These are phyloP conservation scores for Tauraco erythrolophus DNA, from an alignment of 2,113 vertebrate species.

Conservation along the genomic window DNA sequence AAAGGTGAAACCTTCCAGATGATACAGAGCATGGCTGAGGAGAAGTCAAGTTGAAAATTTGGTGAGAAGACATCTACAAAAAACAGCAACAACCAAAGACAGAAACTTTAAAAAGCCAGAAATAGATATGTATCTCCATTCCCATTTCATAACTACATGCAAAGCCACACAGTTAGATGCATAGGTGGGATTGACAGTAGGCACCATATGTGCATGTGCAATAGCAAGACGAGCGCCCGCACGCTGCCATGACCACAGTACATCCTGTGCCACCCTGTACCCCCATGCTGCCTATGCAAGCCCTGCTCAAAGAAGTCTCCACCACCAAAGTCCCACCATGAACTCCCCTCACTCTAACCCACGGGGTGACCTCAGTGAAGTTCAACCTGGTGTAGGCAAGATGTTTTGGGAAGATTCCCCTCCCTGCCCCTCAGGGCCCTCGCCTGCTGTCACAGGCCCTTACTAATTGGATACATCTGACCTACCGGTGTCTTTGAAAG, in stretches of 20 bases:
- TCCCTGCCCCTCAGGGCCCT: slow-evolving; percentile 1
- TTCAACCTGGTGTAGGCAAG: not conserved
- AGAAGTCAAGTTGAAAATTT: not conserved
- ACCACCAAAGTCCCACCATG: not conserved
- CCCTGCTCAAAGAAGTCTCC: not conserved
- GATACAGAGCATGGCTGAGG: not conserved
- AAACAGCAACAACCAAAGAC: not conserved
- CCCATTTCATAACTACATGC: fast-evolving
- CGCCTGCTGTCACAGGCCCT: not conserved
- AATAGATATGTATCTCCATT: not conserved
- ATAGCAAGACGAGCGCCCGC: fast-evolving
- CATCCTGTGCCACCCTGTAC: fast-evolving
- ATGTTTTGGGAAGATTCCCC: slow-evolving; percentile 12
- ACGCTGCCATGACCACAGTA: fast-evolving
- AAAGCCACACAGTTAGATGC: fast-evolving
- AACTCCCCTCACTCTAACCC: not conserved
- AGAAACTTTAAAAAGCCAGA: not conserved
- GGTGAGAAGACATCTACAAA: not conserved
- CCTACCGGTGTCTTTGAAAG: slow-evolving; percentile 44
- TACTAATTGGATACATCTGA: slow-evolving; percentile 67
- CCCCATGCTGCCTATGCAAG: fast-evolving
- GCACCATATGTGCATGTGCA: fast-evolving
- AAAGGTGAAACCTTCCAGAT: not conserved
- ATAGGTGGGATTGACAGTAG: not conserved
- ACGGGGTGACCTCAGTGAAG: not conserved